Conservation (phyloP, 2,113 vertebrate genomes). For the Salvelinus sp. region DNA sequence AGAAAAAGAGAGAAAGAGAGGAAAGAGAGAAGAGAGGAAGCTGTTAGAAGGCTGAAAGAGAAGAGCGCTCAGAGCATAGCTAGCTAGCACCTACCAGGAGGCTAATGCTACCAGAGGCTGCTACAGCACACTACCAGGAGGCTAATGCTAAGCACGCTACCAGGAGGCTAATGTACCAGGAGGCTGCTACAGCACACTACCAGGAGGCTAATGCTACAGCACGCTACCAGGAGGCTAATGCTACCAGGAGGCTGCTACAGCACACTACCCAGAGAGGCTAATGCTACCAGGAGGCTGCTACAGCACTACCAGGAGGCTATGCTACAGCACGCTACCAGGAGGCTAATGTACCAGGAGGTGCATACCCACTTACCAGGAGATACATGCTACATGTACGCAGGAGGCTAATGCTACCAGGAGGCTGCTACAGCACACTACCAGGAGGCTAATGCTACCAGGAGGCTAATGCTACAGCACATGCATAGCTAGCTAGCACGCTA, state of each 20-base stretch:
- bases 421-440: no score
- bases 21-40: constrained; percentile 43
- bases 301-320: no score
- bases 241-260: neutral
- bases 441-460: no score
- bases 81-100: constrained; percentile 1
- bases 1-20: constrained; percentile 39
- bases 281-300: neutral
- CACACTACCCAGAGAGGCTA: neutral
- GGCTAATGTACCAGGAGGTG: neutral
- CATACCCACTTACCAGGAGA: no score
- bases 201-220: neutral
- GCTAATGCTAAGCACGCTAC: no score
- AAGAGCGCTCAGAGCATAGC: constrained; percentile 42
- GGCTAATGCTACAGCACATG: constrained; percentile 12
- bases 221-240: neutral
- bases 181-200: no score
- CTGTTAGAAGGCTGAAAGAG: constrained; percentile 51
- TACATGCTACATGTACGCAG: neutral
- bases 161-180: no score
- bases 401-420: neutral
- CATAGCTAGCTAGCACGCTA: no score
- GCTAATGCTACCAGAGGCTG: neutral
- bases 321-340: no score
- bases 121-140: constrained; percentile 15